phyloP scores from a whole-genome alignment of 2,797 vertebrate genomes.

The Holocentrus rufus region DNA sequence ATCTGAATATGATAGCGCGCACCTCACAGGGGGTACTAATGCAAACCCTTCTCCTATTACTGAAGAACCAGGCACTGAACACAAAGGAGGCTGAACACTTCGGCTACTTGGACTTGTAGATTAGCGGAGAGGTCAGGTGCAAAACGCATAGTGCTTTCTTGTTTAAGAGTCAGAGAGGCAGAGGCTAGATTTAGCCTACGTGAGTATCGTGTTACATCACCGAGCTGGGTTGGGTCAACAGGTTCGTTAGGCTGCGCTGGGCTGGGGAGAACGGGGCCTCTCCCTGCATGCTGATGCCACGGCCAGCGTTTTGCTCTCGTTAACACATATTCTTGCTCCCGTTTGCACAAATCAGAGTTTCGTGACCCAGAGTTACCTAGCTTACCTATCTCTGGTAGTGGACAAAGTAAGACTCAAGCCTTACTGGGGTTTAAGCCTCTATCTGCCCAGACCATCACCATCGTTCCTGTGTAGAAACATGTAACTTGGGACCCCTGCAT shows the following conservation, averaged over 20 bases:
- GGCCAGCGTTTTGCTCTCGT: conserved; percentile 49
- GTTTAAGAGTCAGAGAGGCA: conserved; percentile 64
- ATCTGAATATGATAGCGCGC: conserved; percentile 62
- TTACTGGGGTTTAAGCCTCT: not conserved
- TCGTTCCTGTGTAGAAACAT: not conserved
- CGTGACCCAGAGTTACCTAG: conserved; percentile 36
- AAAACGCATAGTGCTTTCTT: conserved; percentile 59
- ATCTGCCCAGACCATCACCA: conserved; percentile 8
- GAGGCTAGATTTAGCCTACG: conserved; percentile 63
- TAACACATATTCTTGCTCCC: conserved; percentile 59
- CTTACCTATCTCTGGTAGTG: conserved; percentile 17
- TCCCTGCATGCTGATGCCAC: conserved; percentile 63
- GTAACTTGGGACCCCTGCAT: not conserved
- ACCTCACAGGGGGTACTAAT: conserved; percentile 43
- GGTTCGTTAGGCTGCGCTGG: conserved; percentile 59
- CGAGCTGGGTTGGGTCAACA: conserved; percentile 67
- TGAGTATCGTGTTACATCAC: conserved; percentile 68
- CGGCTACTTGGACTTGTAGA: conserved; percentile 66
- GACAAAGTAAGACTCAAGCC: conserved; percentile 16
- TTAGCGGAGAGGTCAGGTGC: conserved; percentile 68
- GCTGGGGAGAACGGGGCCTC: conserved; percentile 55
- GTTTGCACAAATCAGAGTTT: conserved; percentile 48
- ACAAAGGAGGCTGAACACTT: conserved; percentile 25
- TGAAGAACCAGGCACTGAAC: conserved; percentile 32
- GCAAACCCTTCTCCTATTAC: conserved; percentile 58